phyloP scores from a whole-genome alignment of 2,113 vertebrate species.

The Taurulus bubalis region DNA sequence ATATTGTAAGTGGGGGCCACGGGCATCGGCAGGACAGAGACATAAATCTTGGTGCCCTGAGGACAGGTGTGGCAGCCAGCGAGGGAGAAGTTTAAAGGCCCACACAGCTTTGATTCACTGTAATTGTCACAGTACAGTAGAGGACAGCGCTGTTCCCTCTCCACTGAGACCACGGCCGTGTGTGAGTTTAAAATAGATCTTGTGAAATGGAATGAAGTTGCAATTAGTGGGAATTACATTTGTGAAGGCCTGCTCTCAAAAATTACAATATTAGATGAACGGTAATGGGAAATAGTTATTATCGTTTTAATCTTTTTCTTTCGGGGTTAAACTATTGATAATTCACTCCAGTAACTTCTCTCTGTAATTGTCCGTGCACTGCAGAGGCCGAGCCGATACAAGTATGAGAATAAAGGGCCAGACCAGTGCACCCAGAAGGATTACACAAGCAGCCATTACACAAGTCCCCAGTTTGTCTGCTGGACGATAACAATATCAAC shows the following conservation, averaged over 20 bases:
- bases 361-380: conserved; percentile 7
- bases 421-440: neutral
- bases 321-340: neutral
- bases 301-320: neutral
- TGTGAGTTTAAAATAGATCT: conserved; percentile 25
- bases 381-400: conserved; percentile 8
- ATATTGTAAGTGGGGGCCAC: conserved; percentile 36
- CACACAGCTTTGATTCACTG: conserved; percentile 71
- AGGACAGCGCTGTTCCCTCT: conserved; percentile 44
- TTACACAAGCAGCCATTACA: conserved; percentile 23
- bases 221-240: conserved; percentile 12
- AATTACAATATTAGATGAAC: neutral
- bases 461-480: conserved; percentile 11
- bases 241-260: neutral
- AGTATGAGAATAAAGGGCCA: neutral
- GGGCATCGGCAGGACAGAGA: conserved; percentile 65
- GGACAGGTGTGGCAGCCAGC: conserved; percentile 68
- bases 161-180: conserved; percentile 50
- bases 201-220: conserved; percentile 14
- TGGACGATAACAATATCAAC: neutral
- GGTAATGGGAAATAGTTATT: neutral
- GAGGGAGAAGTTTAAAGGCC: conserved; percentile 64
- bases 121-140: conserved; percentile 74
- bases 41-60: conserved; percentile 78
- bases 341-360: neutral